Evolutionary conservation across 1,140 invertebrate genomes (phyloP), one percentile per base, ranked within the genome.

Genomic region (Drosophila quadrilineata): DNA sequence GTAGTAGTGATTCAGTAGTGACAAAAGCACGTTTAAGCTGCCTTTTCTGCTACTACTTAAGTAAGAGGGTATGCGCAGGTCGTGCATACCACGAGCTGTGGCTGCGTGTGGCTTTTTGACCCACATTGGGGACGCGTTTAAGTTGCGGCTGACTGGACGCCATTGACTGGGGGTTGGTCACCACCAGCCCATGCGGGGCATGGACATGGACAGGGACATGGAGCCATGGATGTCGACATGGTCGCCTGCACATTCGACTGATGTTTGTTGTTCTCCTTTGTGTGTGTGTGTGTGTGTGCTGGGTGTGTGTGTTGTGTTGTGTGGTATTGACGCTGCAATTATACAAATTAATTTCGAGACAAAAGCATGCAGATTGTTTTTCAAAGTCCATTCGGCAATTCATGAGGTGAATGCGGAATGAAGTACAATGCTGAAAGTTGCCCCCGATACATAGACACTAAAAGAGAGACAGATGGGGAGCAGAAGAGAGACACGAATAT

Each of bases 341-440:
- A 77, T 79, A 79, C 70, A 79, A 79, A 77, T 79, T 79, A 79
- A 77, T 79, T 66, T 65, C 29, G 10, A 73, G 54, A 73, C 54
- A 79, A 79, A 70, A 70, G 52, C 54, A 45, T 66, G 40, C 64
- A 74, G 70, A 79, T 79, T 79, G 65, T 31, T 63, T 48, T 63
- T 35, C 64, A 40, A 54, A 22, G 14, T 41, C 26, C 36, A 35
- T 36, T 53, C 38, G 40, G 12, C 3, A 12, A 16, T 24, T 4
- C 31, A 9, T 6, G 12, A 14, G 16, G 21, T 35, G n/a, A 9
- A 26, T 19, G n/a, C 6, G n/a, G 9, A 73, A 53, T 60, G 53
- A 66, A 60, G 60, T 57, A 56, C 59, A 43, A 56, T 29, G 48
- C 35, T 6, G 2, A 16, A 4, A 33, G 14, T 5, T n/a, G n/a